Evolutionary conservation across 1,140 invertebrate species (phyloP).

Genomic region (Pentalonia nigronervosa): DNA sequence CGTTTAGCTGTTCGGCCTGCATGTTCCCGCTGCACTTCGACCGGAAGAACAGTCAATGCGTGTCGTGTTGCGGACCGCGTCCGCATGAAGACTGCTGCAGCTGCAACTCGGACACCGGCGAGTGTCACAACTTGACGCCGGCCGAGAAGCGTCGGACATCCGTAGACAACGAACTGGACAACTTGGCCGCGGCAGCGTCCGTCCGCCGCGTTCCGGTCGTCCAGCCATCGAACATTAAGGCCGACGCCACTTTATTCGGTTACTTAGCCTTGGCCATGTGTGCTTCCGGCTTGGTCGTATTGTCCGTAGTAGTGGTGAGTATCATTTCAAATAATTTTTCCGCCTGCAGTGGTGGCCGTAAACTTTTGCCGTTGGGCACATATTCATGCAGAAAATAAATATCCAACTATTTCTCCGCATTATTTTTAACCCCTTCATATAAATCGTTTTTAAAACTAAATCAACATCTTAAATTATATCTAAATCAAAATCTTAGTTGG

Average conservation of each 20-base stretch:
- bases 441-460: no score
- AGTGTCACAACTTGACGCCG: slow-evolving; percentile 66
- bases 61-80: slow-evolving; percentile 71
- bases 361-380: neutral
- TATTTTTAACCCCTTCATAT: no score
- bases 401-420: neutral
- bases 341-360: neutral
- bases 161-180: slow-evolving; percentile 1
- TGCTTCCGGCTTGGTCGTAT: neutral
- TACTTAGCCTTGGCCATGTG: neutral
- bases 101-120: slow-evolving; percentile 72
- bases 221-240: neutral
- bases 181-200: neutral
- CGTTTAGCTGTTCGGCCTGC: slow-evolving; percentile 74
- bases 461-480: no score
- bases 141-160: slow-evolving; percentile 78
- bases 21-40: slow-evolving; percentile 72
- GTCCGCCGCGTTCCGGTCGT: neutral
- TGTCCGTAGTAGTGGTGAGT: slow-evolving; percentile 27
- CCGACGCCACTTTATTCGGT: neutral
- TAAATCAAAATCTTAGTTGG: no score
- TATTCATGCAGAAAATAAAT: neutral
- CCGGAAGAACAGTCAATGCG: slow-evolving; percentile 76
- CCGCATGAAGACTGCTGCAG: slow-evolving; percentile 70
- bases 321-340: neutral